Evolutionary conservation across 2,888 invertebrate genomes (phyloP).

Genomic region (Octodonta nipae): DNA sequence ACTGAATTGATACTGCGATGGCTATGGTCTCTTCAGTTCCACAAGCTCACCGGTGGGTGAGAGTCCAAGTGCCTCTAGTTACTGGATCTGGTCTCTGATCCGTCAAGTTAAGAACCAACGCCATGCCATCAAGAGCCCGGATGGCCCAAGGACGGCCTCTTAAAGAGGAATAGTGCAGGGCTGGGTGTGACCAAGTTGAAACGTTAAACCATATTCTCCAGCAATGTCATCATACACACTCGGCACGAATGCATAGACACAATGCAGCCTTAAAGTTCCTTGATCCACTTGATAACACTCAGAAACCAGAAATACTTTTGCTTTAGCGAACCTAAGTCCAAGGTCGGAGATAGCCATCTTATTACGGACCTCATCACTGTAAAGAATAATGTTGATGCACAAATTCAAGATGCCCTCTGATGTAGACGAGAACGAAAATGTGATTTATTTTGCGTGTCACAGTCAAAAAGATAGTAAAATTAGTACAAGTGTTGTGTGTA

Average conservation of each 20-base stretch:
- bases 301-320: no score
- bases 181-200: conserved; percentile 8
- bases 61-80: conserved; percentile 1
- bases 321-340: no score
- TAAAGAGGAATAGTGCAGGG: conserved; percentile 7
- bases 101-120: conserved; percentile 8
- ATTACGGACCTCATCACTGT: no score
- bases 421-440: no score
- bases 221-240: not conserved
- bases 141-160: conserved; percentile 4
- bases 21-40: not conserved
- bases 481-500: no score
- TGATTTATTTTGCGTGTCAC: no score
- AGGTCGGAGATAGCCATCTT: no score
- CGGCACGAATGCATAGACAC: not conserved
- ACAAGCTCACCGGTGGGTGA: conserved; percentile 5
- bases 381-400: no score
- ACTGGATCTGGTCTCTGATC: conserved; percentile 5
- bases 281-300: no score
- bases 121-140: conserved; percentile 6
- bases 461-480: no score
- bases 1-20: no score
- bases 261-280: no score
- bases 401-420: not conserved
- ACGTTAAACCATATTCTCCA: not conserved